phyloP scores from a whole-genome alignment of 2,888 invertebrate genomes.

The Ormyrus pomaceus region DNA sequence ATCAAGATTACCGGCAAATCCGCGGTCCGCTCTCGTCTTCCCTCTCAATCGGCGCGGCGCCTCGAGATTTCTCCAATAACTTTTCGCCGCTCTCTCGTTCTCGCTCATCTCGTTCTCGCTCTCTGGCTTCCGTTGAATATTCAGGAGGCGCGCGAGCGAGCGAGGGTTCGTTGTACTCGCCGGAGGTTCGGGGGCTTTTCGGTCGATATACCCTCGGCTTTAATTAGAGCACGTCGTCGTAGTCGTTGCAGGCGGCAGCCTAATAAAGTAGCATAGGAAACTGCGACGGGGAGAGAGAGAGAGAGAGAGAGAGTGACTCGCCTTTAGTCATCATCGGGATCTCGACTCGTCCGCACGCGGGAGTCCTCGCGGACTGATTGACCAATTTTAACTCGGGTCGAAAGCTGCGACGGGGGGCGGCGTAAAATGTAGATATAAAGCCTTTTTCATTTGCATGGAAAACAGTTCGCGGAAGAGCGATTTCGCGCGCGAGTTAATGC shows the following conservation, averaged over 20 bases:
- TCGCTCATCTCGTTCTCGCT: not conserved
- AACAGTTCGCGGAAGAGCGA: not conserved
- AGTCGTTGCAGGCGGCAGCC: conserved; percentile 19
- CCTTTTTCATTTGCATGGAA: conserved; percentile 22
- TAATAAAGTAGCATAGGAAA: conserved; percentile 41
- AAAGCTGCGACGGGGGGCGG: not conserved
- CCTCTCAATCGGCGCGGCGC: not conserved
- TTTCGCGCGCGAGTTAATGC: too few species aligned
- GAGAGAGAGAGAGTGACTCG: not conserved
- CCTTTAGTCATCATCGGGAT: conserved; percentile 41
- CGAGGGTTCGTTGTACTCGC: conserved; percentile 53
- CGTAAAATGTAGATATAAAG: conserved; percentile 16
- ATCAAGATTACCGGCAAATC: conserved; percentile 8
- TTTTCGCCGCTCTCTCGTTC: conserved; percentile 14
- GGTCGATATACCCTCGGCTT: conserved; percentile 53
- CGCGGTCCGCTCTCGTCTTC: not conserved
- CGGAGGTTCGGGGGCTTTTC: conserved; percentile 29
- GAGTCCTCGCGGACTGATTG: not conserved
- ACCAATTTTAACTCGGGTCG: not conserved
- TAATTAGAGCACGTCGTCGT: conserved; percentile 53
- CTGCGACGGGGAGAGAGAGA: not conserved
- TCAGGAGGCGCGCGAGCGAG: conserved; percentile 32
- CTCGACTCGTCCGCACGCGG: conserved; percentile 8
- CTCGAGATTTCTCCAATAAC: not conserved
- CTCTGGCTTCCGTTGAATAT: conserved; percentile 43